Evolutionary conservation across 1,140 invertebrate species (phyloP).

Genomic region (Odontomachus brunneus): DNA sequence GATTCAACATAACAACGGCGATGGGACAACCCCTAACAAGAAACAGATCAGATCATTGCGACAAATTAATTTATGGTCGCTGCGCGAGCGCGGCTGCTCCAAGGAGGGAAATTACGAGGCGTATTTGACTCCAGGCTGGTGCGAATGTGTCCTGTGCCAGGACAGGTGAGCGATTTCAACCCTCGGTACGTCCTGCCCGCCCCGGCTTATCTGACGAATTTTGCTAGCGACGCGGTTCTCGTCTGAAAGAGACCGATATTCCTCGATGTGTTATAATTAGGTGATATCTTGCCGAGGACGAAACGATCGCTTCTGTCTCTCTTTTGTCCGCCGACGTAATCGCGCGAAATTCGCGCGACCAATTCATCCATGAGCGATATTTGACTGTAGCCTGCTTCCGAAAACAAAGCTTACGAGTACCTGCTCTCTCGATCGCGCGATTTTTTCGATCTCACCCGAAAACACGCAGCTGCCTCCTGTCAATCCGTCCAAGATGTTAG

Average conservation of each 20-base stretch:
- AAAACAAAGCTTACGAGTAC: not conserved
- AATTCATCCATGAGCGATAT: too few species aligned
- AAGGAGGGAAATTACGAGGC: conserved; percentile 33
- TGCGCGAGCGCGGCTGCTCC: conserved; percentile 15
- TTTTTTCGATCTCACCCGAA: conserved; percentile 62
- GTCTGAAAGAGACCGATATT: conserved; percentile 5
- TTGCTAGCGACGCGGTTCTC: not conserved
- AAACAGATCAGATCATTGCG: conserved; percentile 64
- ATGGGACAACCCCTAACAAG: conserved; percentile 64
- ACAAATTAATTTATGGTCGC: conserved; percentile 69
- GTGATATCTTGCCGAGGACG: not conserved
- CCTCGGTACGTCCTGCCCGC: conserved; percentile 32
- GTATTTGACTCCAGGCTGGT: conserved; percentile 4
- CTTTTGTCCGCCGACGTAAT: too few species aligned
- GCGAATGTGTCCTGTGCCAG: conserved; percentile 19
- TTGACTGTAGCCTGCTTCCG: too few species aligned
- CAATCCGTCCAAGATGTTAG: conserved; percentile 65
- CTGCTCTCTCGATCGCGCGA: conserved; percentile 54
- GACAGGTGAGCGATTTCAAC: conserved; percentile 66
- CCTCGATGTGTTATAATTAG: conserved; percentile 17
- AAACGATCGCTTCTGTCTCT: too few species aligned
- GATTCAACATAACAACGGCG: conserved; percentile 54
- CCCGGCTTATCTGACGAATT: conserved; percentile 21
- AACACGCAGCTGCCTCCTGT: conserved; percentile 71
- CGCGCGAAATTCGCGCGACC: not conserved